A percentile compares a stretch with the other conserved stretches of the same genome.
phyloP scores from a whole-genome alignment of 2,888 invertebrate genomes.

The Rhagonycha fulva region DNA sequence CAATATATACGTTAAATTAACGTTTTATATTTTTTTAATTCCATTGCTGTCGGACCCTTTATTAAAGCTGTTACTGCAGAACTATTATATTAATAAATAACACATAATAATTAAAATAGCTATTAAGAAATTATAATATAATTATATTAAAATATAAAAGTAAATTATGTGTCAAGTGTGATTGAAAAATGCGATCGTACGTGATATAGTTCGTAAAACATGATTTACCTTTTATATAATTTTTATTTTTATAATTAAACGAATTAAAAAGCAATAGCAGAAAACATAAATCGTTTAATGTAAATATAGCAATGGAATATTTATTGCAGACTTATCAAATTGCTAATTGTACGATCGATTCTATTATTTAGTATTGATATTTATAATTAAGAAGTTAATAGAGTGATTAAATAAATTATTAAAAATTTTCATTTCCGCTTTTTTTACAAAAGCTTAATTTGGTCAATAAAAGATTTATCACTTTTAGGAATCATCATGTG shows the following conservation, averaged over 20 bases:
- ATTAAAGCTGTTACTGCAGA: background rate
- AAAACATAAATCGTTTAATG: constrained; percentile 20
- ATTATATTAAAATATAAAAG: constrained; percentile 17
- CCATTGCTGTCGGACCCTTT: background rate
- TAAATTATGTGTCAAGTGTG: constrained; percentile 17
- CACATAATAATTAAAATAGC: constrained; percentile 5
- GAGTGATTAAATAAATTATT: constrained; percentile 9
- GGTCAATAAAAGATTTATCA: background rate
- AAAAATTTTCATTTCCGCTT: background rate
- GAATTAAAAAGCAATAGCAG: constrained; percentile 17
- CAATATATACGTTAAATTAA: background rate
- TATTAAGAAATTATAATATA: constrained; percentile 12
- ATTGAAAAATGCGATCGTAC: constrained; percentile 18
- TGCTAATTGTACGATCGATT: constrained; percentile 19
- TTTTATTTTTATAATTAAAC: constrained; percentile 24
- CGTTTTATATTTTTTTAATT: background rate
- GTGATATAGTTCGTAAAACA: constrained; percentile 23
- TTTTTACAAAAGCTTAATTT: background rate
- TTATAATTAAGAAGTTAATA: constrained; percentile 18
- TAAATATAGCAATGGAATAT: constrained; percentile 21
- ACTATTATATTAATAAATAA: constrained; percentile 4
- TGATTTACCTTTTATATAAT: constrained; percentile 16
- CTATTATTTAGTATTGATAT: constrained; percentile 5
- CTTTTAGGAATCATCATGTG: background rate
- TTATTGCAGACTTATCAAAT: constrained; percentile 19